Evolutionary conservation across 2,797 vertebrate species (phyloP).

Genomic region (Xiphorhynchus erythropygius): DNA sequence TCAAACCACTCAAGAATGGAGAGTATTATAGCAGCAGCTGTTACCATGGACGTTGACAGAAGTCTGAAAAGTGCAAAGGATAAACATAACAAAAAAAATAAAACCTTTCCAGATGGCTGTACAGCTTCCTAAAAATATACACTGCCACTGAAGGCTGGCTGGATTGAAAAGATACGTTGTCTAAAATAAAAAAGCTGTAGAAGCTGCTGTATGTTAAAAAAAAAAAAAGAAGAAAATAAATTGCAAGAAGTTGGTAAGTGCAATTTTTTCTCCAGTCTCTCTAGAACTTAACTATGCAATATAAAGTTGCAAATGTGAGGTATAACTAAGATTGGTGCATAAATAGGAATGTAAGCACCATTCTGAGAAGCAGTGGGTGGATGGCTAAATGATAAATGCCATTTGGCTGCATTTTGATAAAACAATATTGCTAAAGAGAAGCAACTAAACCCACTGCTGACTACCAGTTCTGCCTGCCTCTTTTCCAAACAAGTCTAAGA

Average conservation of each 20-base stretch:
- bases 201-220: background rate
- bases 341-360: background rate
- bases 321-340: background rate
- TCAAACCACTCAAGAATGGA: conserved; percentile 26
- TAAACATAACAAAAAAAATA: conserved; percentile 55
- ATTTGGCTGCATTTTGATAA: background rate
- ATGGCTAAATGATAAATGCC: background rate
- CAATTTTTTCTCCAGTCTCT: background rate
- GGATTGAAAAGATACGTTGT: background rate
- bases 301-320: background rate
- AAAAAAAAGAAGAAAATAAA: background rate
- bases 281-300: background rate
- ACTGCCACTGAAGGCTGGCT: background rate
- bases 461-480: background rate
- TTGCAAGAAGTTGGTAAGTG: background rate
- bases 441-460: background rate
- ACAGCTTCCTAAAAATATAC: conserved; percentile 40
- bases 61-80: conserved; percentile 58
- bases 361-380: background rate
- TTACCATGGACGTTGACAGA: conserved; percentile 45
- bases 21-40: conserved; percentile 48
- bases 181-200: conserved; percentile 7
- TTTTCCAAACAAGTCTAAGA: background rate
- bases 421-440: background rate
- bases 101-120: conserved; percentile 51